Conservation (phyloP, 2,888 invertebrate genomes). For the Seladonia tumulorum region DNA sequence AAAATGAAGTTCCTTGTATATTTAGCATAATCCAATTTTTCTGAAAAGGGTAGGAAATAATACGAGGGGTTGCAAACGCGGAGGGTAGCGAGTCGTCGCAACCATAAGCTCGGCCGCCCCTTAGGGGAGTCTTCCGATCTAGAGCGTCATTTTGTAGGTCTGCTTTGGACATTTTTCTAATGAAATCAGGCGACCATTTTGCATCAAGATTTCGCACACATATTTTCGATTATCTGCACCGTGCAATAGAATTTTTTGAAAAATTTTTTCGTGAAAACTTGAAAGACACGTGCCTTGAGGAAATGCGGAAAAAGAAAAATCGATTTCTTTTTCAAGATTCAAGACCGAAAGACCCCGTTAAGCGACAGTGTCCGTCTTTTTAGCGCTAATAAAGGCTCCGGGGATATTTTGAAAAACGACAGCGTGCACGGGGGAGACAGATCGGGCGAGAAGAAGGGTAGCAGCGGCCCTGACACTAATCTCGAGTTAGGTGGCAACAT, state of each 20-base stretch:
- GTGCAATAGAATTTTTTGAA: neutral
- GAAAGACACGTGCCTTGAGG: neutral
- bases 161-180: neutral
- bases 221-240: neutral
- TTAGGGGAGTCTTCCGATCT: neutral
- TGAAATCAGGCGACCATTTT: neutral
- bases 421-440: slow-evolving; percentile 8
- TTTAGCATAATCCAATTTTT: too few species aligned
- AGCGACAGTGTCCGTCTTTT: neutral
- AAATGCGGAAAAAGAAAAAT: neutral
- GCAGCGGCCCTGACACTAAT: slow-evolving; percentile 77
- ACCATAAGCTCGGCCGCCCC: neutral
- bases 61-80: too few species aligned
- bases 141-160: neutral
- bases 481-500: slow-evolving; percentile 79
- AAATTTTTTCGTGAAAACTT: neutral
- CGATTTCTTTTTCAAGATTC: neutral
- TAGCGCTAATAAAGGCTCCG: slow-evolving; percentile 29
- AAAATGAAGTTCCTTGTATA: too few species aligned
- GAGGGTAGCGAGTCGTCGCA: neutral
- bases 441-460: slow-evolving; percentile 35
- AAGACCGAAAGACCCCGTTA: neutral
- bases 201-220: neutral
- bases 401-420: slow-evolving; percentile 36
- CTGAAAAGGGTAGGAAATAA: too few species aligned